Conservation (phyloP, 1,140 invertebrate genomes). For the Drosophila tani region DNA sequence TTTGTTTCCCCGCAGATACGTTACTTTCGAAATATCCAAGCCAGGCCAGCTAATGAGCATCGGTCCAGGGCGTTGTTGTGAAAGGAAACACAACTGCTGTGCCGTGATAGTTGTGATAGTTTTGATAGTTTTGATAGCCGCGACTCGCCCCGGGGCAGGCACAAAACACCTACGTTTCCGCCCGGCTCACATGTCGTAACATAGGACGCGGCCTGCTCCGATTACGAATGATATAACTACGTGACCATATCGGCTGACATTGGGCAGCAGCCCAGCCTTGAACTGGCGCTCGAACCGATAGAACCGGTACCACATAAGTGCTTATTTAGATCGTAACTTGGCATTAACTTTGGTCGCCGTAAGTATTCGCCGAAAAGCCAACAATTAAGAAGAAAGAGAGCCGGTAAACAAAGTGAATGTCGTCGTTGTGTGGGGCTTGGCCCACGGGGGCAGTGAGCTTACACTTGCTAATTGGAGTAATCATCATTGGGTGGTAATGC, state of each 20-base stretch:
- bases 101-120: conserved; percentile 31
- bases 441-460: conserved; percentile 25
- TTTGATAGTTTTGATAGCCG: conserved; percentile 45
- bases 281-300: conserved; percentile 26
- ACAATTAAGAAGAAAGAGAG: conserved; percentile 47
- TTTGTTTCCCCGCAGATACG: conserved; percentile 58
- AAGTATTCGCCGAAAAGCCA: conserved; percentile 47
- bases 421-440: conserved; percentile 18
- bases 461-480: conserved; percentile 35
- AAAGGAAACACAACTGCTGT: conserved; percentile 58
- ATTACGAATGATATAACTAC: conserved; percentile 47
- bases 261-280: conserved; percentile 42
- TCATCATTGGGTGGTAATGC: conserved; percentile 28
- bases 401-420: conserved; percentile 63
- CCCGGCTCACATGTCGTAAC: conserved; percentile 58
- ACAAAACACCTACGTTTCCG: conserved; percentile 40
- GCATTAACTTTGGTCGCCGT: conserved; percentile 22
- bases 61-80: conserved; percentile 72
- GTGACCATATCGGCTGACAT: conserved; percentile 32
- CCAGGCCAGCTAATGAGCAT: conserved; percentile 61
- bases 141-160: conserved; percentile 26
- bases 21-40: conserved; percentile 67
- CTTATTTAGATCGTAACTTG: conserved; percentile 44
- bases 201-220: conserved; percentile 32
- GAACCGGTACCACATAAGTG: conserved; percentile 55